A percentile compares a stretch with the other conserved stretches of the same genome.
phyloP scores from a whole-genome alignment of 2,113 vertebrate species.

The Odocoileus hemionus region DNA sequence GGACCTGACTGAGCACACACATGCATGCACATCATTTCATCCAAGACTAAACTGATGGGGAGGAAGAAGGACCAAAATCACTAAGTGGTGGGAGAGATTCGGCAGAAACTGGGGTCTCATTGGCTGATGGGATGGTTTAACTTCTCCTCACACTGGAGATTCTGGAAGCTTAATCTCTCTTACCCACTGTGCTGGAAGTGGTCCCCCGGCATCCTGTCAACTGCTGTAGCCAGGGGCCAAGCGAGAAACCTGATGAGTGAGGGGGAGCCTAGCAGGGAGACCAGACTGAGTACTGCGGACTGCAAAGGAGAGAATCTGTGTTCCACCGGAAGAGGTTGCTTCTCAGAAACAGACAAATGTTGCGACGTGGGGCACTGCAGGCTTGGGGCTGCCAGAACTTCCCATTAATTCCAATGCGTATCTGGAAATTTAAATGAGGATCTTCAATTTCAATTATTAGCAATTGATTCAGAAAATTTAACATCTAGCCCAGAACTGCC shows the following conservation, averaged over 20 bases:
- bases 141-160: neutral
- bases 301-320: fast-evolving
- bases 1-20: neutral
- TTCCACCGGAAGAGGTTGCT: neutral
- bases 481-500: neutral
- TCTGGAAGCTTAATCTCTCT: neutral
- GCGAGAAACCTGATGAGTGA: neutral
- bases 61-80: neutral
- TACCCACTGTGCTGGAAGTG: neutral
- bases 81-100: neutral
- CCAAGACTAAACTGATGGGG: neutral
- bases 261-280: neutral
- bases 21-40: neutral
- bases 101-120: neutral
- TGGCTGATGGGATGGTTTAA: neutral
- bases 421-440: neutral
- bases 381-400: neutral
- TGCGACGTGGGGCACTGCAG: fast-evolving
- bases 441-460: neutral
- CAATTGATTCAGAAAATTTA: neutral
- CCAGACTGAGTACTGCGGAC: neutral
- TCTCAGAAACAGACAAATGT: neutral
- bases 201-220: neutral
- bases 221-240: neutral
- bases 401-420: neutral